These are phyloP conservation scores for Ernsta delagoae DNA, from an alignment of 2,888 invertebrate species.

Conservation along the genomic window DNA sequence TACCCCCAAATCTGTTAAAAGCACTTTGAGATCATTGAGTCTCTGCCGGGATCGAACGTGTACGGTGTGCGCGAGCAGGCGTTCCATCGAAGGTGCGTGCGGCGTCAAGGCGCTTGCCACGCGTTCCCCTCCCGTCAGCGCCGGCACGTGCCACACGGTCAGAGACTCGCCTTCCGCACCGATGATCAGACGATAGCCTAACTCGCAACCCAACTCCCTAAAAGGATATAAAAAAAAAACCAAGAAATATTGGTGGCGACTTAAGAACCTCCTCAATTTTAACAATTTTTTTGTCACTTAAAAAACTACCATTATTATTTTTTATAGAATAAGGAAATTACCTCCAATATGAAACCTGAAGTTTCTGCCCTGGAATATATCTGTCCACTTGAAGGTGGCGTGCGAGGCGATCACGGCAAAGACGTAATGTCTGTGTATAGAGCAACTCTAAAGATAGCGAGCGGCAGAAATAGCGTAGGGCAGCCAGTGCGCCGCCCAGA, in stretches of 20 bases:
- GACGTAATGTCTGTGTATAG: slow-evolving; percentile 94
- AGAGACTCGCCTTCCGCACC: slow-evolving; percentile 89
- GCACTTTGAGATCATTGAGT: slow-evolving; percentile 91
- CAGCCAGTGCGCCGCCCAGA: slow-evolving; percentile 88
- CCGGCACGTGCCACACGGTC: slow-evolving; percentile 87
- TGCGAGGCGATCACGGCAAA: slow-evolving; percentile 94
- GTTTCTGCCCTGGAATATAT: slow-evolving; percentile 94
- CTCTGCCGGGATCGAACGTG: slow-evolving; percentile 95
- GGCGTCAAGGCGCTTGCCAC: slow-evolving; percentile 91
- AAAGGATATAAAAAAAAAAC: not conserved
- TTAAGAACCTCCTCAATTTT: too few species aligned
- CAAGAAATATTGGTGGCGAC: too few species aligned
- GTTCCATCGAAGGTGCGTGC: slow-evolving; percentile 97
- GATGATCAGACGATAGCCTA: slow-evolving; percentile 94
- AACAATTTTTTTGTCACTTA: too few species aligned
- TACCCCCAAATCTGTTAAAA: slow-evolving; percentile 87
- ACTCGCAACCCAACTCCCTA: slow-evolving; percentile 91
- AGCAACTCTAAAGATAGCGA: slow-evolving; percentile 96
- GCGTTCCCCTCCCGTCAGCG: slow-evolving; percentile 78
- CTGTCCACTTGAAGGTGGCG: slow-evolving; percentile 96
- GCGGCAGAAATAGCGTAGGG: slow-evolving; percentile 96
- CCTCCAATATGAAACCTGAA: slow-evolving; percentile 98
- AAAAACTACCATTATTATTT: too few species aligned
- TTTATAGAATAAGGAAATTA: slow-evolving; percentile 48
- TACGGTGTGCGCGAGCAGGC: slow-evolving; percentile 96